These are phyloP conservation scores for Notolabrus celidotus DNA, from an alignment of 2,797 vertebrate species.

Conservation along the genomic window DNA sequence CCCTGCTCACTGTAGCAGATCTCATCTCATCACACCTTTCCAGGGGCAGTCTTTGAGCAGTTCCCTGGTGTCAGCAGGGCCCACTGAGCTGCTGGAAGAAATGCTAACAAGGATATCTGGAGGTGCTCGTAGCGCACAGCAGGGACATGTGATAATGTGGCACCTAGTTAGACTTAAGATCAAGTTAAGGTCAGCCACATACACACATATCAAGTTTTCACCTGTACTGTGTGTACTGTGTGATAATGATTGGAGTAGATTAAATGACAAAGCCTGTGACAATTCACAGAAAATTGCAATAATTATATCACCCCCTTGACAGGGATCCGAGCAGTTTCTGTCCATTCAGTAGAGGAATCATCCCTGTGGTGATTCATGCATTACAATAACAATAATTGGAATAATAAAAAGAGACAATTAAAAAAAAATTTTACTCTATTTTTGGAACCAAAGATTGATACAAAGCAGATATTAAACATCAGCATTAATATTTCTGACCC, in stretches of 20 bases:
- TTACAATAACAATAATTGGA: too few species aligned
- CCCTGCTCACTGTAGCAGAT: constrained; percentile 82
- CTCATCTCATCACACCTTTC: constrained; percentile 80
- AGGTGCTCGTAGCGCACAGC: constrained; percentile 47
- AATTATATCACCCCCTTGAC: not conserved
- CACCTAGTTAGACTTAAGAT: constrained; percentile 37
- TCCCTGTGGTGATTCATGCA: too few species aligned
- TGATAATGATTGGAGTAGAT: not conserved
- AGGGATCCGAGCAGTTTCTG: not conserved
- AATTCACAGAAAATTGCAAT: constrained; percentile 3
- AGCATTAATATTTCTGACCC: too few species aligned
- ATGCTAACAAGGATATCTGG: constrained; percentile 80
- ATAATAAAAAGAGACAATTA: not conserved
- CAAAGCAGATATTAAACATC: too few species aligned
- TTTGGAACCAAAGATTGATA: too few species aligned
- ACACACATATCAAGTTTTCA: not conserved
- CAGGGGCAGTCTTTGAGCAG: constrained; percentile 72
- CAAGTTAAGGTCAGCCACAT: constrained; percentile 12
- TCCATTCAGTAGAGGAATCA: not conserved
- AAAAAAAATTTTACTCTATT: too few species aligned
- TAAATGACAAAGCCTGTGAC: not conserved
- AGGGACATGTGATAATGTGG: constrained; percentile 46
- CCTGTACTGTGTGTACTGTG: too few species aligned
- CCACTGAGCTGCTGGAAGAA: constrained; percentile 70
- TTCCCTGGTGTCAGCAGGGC: constrained; percentile 56